Base-by-base conservation (phyloP, 2,797 vertebrate species). In the Passerculus sandwichensis region DNA sequence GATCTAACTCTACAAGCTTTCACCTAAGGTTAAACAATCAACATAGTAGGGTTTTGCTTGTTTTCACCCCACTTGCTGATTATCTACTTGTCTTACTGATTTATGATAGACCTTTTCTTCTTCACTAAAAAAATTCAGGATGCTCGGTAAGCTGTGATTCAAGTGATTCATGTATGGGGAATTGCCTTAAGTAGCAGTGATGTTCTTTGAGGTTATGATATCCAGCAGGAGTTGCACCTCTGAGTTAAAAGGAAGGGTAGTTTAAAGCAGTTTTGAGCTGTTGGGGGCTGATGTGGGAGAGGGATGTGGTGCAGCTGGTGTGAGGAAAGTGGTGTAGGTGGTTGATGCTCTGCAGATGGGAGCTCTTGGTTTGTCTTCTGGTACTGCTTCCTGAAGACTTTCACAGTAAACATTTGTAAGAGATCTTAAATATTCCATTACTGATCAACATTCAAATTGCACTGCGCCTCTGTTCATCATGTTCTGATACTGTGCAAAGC, bases 341-440 rank as follows among this genome's bases (percentile, higher is more conserved):
- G 17, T 16, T 72, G 42, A 19, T 0, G 0, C 5, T 38, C 45
- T 65, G 45, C 32, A 17, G 32, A 29, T 3, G 3, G 36, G 36
- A 69, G 17, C 21, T 78, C 15, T 38, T 65, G 11, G 18, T 44
- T 92, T 84, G 16, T 67, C 36, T 48, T 82, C 50, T 66, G 19
- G 3, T 60, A 21, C 12, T 76, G 29, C 15, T 54, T 79, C 40
- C 12, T 50, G 42, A 65, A 64, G 54, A 26, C 19, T 82, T 74
- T 79, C 10, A 4, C 38, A 57, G 66, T 54, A 66, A 88, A 64
- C 21, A 15, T 62, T 51, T 78, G 11, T 62, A 73, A 69, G 34
- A 69, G 14, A 26, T 54, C 18, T 72, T 42, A 77, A 77, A 83
- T 38, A 36, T 72, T 83, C 34, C 14, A 14, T 65, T 0, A 0